Percentiles rank a stretch among this genome's conserved stretches.
Evolutionary conservation across 2,797 vertebrate genomes (phyloP).

Genomic region (Diplodus puntazzo): DNA sequence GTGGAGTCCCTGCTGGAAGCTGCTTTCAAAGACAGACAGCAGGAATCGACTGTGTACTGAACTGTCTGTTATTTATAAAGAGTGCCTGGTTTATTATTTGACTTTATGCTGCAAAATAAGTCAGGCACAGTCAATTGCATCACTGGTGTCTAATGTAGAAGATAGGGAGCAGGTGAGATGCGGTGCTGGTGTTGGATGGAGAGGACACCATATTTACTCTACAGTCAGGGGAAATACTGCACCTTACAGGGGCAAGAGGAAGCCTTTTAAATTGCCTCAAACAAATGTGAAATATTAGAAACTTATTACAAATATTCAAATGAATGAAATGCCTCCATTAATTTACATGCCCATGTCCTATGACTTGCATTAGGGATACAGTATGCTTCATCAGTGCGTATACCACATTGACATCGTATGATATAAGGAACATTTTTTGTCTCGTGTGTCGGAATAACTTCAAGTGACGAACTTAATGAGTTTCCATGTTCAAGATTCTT

Average conservation of each 20-base stretch:
- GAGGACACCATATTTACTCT: neutral
- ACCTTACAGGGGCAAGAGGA: neutral
- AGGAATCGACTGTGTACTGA: neutral
- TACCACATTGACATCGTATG: neutral
- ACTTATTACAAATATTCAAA: neutral
- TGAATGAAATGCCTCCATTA: neutral
- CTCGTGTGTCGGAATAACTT: too few relatives aligned
- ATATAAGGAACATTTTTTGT: neutral
- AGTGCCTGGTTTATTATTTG: neutral
- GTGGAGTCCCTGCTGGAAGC: slow-evolving; percentile 38
- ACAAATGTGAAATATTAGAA: neutral
- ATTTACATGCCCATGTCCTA: neutral
- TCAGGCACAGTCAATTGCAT: neutral
- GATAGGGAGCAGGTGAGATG: neutral
- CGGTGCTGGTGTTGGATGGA: neutral
- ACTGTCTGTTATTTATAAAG: neutral
- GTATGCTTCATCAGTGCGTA: neutral
- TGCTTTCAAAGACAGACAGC: slow-evolving; percentile 26
- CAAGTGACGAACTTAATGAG: too few relatives aligned
- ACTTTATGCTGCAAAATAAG: neutral
- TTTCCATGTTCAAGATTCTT: too few relatives aligned
- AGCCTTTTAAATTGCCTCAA: neutral
- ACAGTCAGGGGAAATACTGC: neutral
- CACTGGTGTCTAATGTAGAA: neutral
- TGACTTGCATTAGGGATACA: neutral